These are phyloP conservation scores for Eurytoma adleriae DNA, from an alignment of 2,888 invertebrate species.

Conservation along the genomic window DNA sequence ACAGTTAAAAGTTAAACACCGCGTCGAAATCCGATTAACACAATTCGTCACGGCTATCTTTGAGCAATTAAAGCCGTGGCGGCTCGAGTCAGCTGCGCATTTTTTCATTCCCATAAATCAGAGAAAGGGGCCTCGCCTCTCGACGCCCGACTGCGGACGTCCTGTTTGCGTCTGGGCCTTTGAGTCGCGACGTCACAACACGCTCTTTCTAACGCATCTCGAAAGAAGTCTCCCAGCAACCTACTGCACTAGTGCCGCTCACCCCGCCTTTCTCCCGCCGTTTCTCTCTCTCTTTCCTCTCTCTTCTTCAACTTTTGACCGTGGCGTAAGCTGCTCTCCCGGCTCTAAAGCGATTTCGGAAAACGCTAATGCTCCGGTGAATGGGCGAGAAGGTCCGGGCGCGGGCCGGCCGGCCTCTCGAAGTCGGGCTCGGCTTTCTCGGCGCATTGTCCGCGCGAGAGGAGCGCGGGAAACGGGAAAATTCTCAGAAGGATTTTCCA, in stretches of 20 bases:
- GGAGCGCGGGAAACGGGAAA: slow-evolving; percentile 61
- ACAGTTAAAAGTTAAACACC: slow-evolving; percentile 35
- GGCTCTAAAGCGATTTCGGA: slow-evolving; percentile 71
- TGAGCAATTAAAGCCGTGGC: slow-evolving; percentile 44
- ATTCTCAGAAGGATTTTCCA: slow-evolving; percentile 72
- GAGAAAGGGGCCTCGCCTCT: slow-evolving; percentile 12
- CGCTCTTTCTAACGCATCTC: slow-evolving; percentile 19
- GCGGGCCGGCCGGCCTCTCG: slow-evolving; percentile 18
- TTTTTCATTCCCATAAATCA: slow-evolving; percentile 49
- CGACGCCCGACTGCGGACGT: slow-evolving; percentile 14
- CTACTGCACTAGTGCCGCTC: slow-evolving; percentile 6
- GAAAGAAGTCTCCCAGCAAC: slow-evolving; percentile 4
- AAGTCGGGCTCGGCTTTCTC: slow-evolving; percentile 50
- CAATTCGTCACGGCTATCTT: slow-evolving; percentile 28
- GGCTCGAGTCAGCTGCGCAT: not conserved
- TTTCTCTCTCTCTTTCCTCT: not conserved
- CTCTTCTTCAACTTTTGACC: slow-evolving; percentile 46
- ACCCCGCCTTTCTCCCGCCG: too few relatives aligned
- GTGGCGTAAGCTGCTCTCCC: slow-evolving; percentile 22
- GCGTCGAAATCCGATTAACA: slow-evolving; percentile 29
- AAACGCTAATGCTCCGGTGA: slow-evolving; percentile 66
- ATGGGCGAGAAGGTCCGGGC: slow-evolving; percentile 18
- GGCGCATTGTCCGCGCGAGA: slow-evolving; percentile 51
- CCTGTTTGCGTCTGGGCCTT: slow-evolving; percentile 42
- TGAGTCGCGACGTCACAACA: slow-evolving; percentile 50